Conservation (phyloP, 2,888 invertebrate genomes). For the Drosophila sordidula region DNA sequence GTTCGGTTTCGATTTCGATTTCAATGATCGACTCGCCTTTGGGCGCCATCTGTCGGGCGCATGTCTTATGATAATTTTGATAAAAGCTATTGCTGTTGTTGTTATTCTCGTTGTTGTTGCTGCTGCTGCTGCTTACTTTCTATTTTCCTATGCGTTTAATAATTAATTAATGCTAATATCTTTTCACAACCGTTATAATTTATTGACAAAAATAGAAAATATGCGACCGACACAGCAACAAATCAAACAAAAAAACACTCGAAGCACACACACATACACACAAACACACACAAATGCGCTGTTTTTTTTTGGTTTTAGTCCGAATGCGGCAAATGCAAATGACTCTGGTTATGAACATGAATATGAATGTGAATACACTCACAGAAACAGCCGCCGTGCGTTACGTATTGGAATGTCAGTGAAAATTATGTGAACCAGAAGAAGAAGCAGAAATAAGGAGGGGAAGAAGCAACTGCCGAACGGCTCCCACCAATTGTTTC, state of each 20-base stretch:
- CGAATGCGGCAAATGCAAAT: conserved; percentile 57
- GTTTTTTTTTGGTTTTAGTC: conserved; percentile 20
- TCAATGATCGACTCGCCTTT: conserved; percentile 8
- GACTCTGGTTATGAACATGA: conserved; percentile 36
- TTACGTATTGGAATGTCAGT: conserved; percentile 70
- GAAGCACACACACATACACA: conserved; percentile 10
- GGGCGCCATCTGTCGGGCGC: neutral
- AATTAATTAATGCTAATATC: conserved; percentile 84
- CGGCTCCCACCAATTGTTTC: conserved; percentile 1
- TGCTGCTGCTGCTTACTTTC: conserved; percentile 70
- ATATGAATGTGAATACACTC: conserved; percentile 26
- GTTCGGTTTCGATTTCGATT: conserved; percentile 35
- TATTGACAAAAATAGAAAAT: conserved; percentile 78
- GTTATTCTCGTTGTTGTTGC: conserved; percentile 16
- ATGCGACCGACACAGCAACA: conserved; percentile 26
- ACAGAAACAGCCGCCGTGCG: conserved; percentile 2
- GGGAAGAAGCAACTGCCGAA: conserved; percentile 11
- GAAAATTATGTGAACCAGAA: conserved; percentile 56
- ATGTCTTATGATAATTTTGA: conserved; percentile 52
- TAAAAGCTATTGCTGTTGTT: conserved; percentile 17
- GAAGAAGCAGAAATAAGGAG: conserved; percentile 7
- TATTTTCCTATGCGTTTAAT: conserved; percentile 79
- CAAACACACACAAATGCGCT: conserved; percentile 1
- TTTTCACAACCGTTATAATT: conserved; percentile 81
- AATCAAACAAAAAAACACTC: neutral